Conservation (phyloP, 2,888 invertebrate genomes). For the Cheilosia vulpina region DNA sequence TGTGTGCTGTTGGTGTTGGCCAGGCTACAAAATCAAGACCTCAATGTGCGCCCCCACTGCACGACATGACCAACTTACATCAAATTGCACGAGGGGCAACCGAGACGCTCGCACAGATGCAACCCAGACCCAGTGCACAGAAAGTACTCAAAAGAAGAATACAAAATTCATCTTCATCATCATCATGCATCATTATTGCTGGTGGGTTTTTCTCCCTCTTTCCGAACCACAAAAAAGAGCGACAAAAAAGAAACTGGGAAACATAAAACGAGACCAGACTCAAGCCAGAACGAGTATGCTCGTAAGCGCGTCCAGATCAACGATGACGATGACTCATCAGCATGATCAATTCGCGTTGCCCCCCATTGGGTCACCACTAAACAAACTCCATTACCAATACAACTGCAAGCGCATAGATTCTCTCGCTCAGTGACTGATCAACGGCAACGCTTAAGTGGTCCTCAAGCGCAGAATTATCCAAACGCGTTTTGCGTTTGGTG, state of each 20-base stretch:
- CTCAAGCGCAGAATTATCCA: constrained; percentile 48
- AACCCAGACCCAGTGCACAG: constrained; percentile 60
- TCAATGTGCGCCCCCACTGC: constrained; percentile 56
- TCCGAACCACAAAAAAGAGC: not conserved
- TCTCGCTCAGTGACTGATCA: constrained; percentile 31
- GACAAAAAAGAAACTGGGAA: constrained; percentile 20
- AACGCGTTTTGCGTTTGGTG: constrained; percentile 27
- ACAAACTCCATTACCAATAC: constrained; percentile 29
- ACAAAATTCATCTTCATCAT: constrained; percentile 63
- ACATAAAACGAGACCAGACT: constrained; percentile 67
- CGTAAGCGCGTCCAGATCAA: constrained; percentile 34
- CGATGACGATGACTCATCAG: constrained; percentile 60
- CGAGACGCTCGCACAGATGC: constrained; percentile 49
- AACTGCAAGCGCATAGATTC: constrained; percentile 2
- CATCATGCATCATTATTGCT: constrained; percentile 35
- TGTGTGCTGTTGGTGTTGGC: not conserved
- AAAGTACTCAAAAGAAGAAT: constrained; percentile 1
- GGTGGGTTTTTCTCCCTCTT: constrained; percentile 50
- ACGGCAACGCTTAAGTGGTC: constrained; percentile 22
- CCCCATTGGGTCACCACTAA: constrained; percentile 61
- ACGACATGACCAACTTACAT: constrained; percentile 65
- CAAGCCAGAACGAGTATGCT: constrained; percentile 35
- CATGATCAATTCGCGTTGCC: constrained; percentile 36
- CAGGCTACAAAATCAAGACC: constrained; percentile 60
- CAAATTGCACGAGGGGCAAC: not conserved